These are phyloP conservation scores for Rutilus rutilus DNA, from an alignment of 2,113 vertebrate species.

Conservation along the genomic window DNA sequence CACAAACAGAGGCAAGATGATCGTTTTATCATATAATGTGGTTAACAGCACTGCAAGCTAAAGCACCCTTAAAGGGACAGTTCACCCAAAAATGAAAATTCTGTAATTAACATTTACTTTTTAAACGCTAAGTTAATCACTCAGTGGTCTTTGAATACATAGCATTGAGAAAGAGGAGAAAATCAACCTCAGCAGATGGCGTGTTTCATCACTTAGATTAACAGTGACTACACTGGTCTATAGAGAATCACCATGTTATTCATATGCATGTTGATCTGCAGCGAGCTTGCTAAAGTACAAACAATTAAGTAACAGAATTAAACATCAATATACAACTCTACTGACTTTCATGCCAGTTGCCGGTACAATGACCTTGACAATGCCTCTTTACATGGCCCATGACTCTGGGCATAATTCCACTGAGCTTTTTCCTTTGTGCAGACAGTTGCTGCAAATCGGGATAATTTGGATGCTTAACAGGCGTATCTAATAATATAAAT, in stretches of 20 bases:
- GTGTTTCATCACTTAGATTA: background rate
- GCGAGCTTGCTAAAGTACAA: background rate
- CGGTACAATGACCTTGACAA: slow-evolving; percentile 6
- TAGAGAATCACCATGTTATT: background rate
- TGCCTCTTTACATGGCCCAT: background rate
- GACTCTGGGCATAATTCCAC: background rate
- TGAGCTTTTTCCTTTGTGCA: background rate
- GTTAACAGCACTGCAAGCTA: background rate
- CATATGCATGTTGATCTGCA: background rate
- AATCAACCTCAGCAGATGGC: background rate
- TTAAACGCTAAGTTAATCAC: background rate
- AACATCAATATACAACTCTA: background rate
- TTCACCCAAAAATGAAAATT: background rate
- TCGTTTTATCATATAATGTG: background rate
- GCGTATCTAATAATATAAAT: background rate
- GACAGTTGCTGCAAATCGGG: background rate
- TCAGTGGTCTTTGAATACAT: no score
- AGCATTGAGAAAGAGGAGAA: background rate
- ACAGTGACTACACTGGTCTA: background rate
- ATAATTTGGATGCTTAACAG: background rate
- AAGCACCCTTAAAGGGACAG: background rate
- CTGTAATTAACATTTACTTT: background rate
- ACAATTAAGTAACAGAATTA: background rate
- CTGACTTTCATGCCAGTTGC: background rate
- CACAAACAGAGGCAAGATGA: background rate